Percentiles rank a stretch among this genome's conserved stretches.
Evolutionary conservation across 1,140 invertebrate genomes (phyloP).

Genomic region (Megalopta genalis): DNA sequence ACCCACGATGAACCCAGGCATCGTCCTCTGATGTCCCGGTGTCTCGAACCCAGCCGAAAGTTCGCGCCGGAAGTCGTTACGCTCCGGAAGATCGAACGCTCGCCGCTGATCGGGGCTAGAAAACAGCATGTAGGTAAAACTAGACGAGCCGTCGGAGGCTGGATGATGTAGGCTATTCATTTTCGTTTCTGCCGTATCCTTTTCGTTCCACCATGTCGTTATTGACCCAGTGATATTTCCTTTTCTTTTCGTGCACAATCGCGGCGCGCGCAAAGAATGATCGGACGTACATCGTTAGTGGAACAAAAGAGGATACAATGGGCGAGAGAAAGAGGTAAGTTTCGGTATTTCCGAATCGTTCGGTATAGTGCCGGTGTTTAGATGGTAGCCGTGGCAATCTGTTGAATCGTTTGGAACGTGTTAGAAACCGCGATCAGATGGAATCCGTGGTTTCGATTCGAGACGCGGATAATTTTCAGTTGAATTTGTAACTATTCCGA

Average conservation of each 20-base stretch:
- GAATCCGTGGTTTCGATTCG: neutral
- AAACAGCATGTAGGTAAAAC: conserved; percentile 46
- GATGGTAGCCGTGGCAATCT: neutral
- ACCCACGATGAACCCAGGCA: conserved; percentile 47
- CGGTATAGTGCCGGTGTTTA: neutral
- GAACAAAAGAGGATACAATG: conserved; percentile 89
- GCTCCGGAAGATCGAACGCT: conserved; percentile 17
- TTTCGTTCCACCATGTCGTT: conserved; percentile 18
- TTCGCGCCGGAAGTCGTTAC: conserved; percentile 23
- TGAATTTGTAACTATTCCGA: neutral
- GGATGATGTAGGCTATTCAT: conserved; percentile 39
- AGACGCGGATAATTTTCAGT: neutral
- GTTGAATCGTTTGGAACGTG: neutral
- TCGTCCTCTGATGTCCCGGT: conserved; percentile 18
- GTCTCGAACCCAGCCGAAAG: neutral
- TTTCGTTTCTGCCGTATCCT: conserved; percentile 20
- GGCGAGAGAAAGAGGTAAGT: conserved; percentile 86
- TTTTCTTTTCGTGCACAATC: conserved; percentile 23
- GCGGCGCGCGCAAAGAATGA: conserved; percentile 62
- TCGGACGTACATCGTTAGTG: conserved; percentile 82
- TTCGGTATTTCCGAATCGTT: neutral
- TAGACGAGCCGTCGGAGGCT: conserved; percentile 2
- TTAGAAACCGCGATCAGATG: no score
- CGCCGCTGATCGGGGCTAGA: neutral
- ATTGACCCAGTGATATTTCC: conserved; percentile 27